Evolutionary conservation across 2,797 vertebrate species (phyloP), one percentile per base, ranked within the genome.

Genomic region (Eleutherodactylus coqui): DNA sequence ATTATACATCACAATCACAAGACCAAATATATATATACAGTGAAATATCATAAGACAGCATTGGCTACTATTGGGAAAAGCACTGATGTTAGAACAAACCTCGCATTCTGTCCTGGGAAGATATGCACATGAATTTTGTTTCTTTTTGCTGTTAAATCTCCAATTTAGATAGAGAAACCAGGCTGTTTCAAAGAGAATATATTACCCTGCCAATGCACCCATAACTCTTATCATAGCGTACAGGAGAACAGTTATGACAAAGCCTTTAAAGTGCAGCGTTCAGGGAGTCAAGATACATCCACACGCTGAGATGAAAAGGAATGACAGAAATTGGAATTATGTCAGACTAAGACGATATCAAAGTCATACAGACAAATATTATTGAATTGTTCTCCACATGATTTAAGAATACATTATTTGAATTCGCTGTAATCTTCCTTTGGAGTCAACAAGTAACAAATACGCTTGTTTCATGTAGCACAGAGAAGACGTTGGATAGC

Each of bases 321-420:
- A 85, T 85, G 83, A 85, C 87, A 88, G 51, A 88, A 88, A 88
- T 78, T 88, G 87, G 62, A 88, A 88, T 83, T 75, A 86, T 88
- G 80, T 88, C 87, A 88, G 84, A 83, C 69, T 80, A 83, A 84
- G 76, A 72, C 41, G 36, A 87, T 87, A 87, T 87, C 86, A 87
- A 87, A 84, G 86, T 73, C 62, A 55, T 73, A 72, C 86, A 73
- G 82, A 45, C 82, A 84, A 87, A 79, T 73, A 87, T 78, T 76
- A 86, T 51, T 73, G 75, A 79, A 79, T 87, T 83, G 81, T 83
- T 87, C 86, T 79, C 77, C 60, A 73, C 79, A 76, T 83, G 75
- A 79, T 76, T 87, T 83, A 79, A 87, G 82, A 83, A 79, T 82
- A 77, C 47, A 76, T 69, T 85, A 83, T 77, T 53, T 72, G 80